Base-by-base conservation (phyloP, 2,888 invertebrate genomes). In the Tortricodes alternella region DNA sequence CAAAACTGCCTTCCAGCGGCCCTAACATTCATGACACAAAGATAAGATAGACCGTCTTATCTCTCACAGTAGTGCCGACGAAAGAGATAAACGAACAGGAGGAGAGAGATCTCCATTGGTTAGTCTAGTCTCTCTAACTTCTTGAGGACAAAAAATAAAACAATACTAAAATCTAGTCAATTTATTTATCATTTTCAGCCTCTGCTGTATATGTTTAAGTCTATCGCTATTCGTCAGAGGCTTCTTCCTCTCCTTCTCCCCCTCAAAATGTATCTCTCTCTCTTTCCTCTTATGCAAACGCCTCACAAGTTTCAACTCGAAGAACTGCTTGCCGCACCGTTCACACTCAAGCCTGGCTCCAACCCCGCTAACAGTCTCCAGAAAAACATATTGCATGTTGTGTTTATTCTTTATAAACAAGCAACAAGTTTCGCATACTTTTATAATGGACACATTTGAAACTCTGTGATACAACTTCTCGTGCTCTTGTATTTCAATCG, bases 121-220 rank as follows among this genome's bases (percentile, higher is more conserved):
- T n/a, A n/a, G n/a, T n/a, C n/a, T n/a, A n/a, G n/a, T n/a, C n/a
- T n/a, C n/a, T n/a, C n/a, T n/a, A n/a, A n/a, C n/a, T n/a, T 5
- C 9, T 1, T 24, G 11, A 29, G 1, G 11, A 3, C 29, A 9
- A 29, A 11, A 53, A 65, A 60, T 4, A 64, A 49, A 46, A 65
- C 37, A 11, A 51, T 63, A 65, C 60, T 64, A 71, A 64, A 58
- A 65, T 53, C 63, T 62, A 49, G 49, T 61, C 44, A 57, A 11
- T 62, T 60, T 58, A 52, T 71, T 80, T 58, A 78, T 59, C 62
- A 66, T 66, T 63, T 77, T 82, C 53, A 83, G 64, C 48, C 78
- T 60, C 7, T 66, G 61, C 32, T 64, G 60, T 6, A 82, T 78
- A 19, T 64, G 69, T 43, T 72, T 74, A 41, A 83, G 48, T 0